phyloP scores from a whole-genome alignment of 2,113 vertebrate species.

The Sterna hirundo region DNA sequence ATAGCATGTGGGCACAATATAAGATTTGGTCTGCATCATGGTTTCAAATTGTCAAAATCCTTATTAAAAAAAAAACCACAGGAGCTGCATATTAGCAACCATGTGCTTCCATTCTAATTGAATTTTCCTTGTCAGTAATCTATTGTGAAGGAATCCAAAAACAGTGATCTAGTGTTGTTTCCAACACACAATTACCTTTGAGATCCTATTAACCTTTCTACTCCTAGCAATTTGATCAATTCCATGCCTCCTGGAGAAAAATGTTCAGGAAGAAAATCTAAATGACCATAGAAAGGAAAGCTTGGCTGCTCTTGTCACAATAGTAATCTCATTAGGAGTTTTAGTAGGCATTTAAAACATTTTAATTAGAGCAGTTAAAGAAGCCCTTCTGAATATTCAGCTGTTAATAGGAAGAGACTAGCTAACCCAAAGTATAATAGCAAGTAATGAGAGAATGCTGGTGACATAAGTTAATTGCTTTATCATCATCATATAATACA shows the following conservation, averaged over 20 bases:
- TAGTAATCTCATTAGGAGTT: neutral
- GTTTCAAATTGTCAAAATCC: neutral
- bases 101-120: neutral
- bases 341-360: neutral
- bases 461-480: neutral
- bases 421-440: neutral
- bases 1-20: neutral
- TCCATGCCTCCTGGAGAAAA: neutral
- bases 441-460: neutral
- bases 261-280: neutral
- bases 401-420: neutral
- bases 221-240: neutral
- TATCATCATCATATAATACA: neutral
- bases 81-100: neutral
- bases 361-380: conserved; percentile 6
- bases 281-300: neutral
- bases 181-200: neutral
- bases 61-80: neutral
- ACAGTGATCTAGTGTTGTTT: neutral
- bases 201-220: neutral
- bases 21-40: neutral
- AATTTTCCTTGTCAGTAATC: neutral
- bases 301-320: neutral
- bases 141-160: neutral
- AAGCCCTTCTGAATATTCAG: neutral